phyloP scores from a whole-genome alignment of 2,113 vertebrate genomes.

The Psettodes erumei region DNA sequence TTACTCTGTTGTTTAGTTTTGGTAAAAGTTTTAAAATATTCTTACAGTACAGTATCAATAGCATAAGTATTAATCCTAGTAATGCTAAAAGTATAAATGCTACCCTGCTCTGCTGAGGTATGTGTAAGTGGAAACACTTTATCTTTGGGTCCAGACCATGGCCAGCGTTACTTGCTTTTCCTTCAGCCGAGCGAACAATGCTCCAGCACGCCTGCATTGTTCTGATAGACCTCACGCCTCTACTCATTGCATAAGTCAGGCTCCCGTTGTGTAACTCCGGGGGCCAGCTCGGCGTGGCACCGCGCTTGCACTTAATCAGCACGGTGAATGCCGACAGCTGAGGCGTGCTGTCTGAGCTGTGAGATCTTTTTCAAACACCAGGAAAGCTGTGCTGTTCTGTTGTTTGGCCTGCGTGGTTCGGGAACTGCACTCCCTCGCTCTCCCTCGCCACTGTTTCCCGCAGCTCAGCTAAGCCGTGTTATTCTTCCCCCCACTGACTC shows the following conservation, averaged over 20 bases:
- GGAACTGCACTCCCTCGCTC: constrained; percentile 22
- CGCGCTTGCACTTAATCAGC: constrained; percentile 32
- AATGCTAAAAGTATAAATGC: background rate
- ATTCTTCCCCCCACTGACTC: constrained; percentile 59
- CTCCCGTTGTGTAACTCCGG: constrained; percentile 27
- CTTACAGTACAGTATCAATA: too few relatives aligned
- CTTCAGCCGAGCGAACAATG: background rate
- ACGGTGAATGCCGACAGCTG: constrained; percentile 13
- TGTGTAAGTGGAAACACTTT: background rate
- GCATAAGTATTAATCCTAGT: too few relatives aligned
- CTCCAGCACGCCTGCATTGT: constrained; percentile 3
- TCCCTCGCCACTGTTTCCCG: background rate
- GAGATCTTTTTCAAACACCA: constrained; percentile 41
- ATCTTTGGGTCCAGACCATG: background rate
- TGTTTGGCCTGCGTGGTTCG: constrained; percentile 62
- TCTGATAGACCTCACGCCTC: constrained; percentile 20
- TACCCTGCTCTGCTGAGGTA: background rate
- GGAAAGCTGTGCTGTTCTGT: constrained; percentile 41
- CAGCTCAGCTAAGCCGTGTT: constrained; percentile 56
- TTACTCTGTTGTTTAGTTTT: too few relatives aligned
- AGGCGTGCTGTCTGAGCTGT: constrained; percentile 37
- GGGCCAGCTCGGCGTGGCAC: constrained; percentile 38
- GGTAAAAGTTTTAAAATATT: too few relatives aligned
- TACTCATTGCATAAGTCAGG: background rate
- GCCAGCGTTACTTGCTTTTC: background rate